Evolutionary conservation across 2,113 vertebrate species (phyloP), one percentile per base, ranked within the genome.

Genomic region (Noctilio leporinus): DNA sequence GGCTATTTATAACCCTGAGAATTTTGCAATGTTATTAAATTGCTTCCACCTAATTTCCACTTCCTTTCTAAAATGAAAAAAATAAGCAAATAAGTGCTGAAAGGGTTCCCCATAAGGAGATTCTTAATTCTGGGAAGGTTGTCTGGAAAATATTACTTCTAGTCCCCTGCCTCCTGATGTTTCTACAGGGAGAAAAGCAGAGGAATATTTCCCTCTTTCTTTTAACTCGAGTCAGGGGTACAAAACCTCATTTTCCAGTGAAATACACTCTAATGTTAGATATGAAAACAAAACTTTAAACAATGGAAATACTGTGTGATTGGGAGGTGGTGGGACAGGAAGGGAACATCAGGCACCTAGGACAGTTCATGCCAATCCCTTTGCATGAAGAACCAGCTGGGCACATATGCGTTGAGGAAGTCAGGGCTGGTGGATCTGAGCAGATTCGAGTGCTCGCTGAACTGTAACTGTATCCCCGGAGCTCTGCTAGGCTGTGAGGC

Each of bases 51-150:
- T 83, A 95, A 86, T 88, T 76, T 90, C 75, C 40, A 81, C 91
- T 98, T 98, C 88, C 70, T 95, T 97, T 69, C 55, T 69, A 75
- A 89, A 97, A 69, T 57, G 90, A 95, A 89, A 70, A 62, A 65
- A 95, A 69, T 95, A 65, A 95, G 96, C 95, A 86, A 57, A 43
- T 38, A 28, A 3, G 49, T 59, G 19, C 78, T 90, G 33, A 53
- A 88, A 93, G 91, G 91, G 15, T 67, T 91, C 76, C 80, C 92
- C 76, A 26, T 26, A 9, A 80, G 70, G 89, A 90, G 76, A 57
- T 26, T 81, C 93, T 95, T 85, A 70, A 69, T 64, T 35, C 72
- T 49, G 7, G 73, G 72, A 69, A 33, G 51, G 17, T 86, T 57
- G 59, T 30, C 49, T 40, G 83, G 89, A 57, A 87, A 93, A 33